A percentile compares a stretch with the other conserved stretches of the same genome.
Conservation (phyloP, 2,888 invertebrate species). For the Drosophila rubida region DNA sequence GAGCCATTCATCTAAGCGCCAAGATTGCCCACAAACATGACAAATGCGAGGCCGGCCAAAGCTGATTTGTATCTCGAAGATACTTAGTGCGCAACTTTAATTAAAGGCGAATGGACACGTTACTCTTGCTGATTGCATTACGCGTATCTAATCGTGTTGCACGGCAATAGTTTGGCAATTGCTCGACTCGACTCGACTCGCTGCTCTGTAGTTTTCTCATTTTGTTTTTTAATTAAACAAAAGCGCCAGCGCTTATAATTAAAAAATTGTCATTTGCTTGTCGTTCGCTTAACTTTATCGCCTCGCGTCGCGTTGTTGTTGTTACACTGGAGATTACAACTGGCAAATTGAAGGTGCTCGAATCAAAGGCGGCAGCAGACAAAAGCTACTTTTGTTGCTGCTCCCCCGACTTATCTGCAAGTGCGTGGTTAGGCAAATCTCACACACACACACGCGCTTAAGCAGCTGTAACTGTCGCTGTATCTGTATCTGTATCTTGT, state of each 20-base stretch:
- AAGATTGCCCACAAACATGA: slow-evolving; percentile 12
- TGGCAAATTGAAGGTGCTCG: slow-evolving; percentile 60
- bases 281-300: slow-evolving; percentile 75
- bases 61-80: too few relatives aligned
- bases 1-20: slow-evolving; percentile 35
- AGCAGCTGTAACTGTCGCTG: background rate
- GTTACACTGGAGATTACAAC: slow-evolving; percentile 72
- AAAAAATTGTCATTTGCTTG: slow-evolving; percentile 70
- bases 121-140: background rate
- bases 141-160: slow-evolving; percentile 18
- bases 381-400: slow-evolving; percentile 53
- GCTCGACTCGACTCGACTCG: too few relatives aligned
- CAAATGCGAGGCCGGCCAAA: too few relatives aligned
- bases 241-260: slow-evolving; percentile 53
- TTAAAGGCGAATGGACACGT: background rate
- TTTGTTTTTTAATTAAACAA: slow-evolving; percentile 68
- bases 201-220: too few relatives aligned
- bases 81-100: background rate
- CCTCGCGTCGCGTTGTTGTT: too few relatives aligned
- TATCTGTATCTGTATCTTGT: slow-evolving; percentile 36
- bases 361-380: slow-evolving; percentile 66
- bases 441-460: slow-evolving; percentile 21
- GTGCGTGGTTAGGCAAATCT: slow-evolving; percentile 71
- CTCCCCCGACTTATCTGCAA: slow-evolving; percentile 58
- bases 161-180: too few relatives aligned